Conservation (phyloP, 2,113 vertebrate species). For the Nestor notabilis region DNA sequence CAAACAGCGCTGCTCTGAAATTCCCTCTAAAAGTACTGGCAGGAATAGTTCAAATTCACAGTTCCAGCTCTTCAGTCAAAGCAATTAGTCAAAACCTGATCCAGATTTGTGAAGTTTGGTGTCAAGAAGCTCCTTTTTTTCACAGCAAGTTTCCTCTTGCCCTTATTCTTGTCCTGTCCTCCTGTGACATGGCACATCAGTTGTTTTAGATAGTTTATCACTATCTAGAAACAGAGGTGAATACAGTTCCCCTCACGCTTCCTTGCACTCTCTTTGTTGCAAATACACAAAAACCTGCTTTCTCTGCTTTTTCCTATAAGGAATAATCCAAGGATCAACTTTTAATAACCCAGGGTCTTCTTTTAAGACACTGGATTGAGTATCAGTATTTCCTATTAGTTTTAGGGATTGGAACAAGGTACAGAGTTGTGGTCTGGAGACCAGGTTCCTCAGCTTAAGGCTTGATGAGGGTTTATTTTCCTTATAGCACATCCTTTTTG, state of each 20-base stretch:
- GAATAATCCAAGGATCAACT: not conserved
- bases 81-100: not conserved
- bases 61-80: not conserved
- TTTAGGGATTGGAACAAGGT: not conserved
- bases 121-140: not conserved
- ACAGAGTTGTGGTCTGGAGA: not conserved
- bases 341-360: not conserved
- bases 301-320: not conserved
- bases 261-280: not conserved
- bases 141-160: not conserved
- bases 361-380: not conserved
- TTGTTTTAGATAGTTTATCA: not conserved
- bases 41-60: not conserved
- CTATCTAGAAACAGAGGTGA: not conserved
- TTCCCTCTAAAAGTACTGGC: not conserved
- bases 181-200: rapidly evolving
- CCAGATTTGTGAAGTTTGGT: not conserved
- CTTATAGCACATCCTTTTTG: not conserved
- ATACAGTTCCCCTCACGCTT: not conserved
- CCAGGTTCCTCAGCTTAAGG: not conserved
- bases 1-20: not conserved
- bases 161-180: not conserved
- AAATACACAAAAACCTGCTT: not conserved
- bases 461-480: not conserved
- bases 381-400: not conserved